phyloP scores from a whole-genome alignment of 2,113 vertebrate genomes.

The Carlito syrichta region DNA sequence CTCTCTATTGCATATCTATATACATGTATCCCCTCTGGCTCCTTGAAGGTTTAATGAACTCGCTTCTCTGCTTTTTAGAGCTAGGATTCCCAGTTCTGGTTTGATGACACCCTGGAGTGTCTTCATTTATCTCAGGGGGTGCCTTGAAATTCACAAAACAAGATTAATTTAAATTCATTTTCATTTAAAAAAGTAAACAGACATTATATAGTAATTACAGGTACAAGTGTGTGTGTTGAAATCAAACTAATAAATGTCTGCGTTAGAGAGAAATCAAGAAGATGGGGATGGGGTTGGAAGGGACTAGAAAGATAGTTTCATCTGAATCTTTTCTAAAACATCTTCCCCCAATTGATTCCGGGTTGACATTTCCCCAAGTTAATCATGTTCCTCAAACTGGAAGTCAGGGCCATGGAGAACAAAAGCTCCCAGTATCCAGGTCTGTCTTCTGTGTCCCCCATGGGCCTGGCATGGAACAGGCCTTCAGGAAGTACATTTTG shows the following conservation, averaged over 20 bases:
- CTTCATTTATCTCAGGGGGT: constrained; percentile 73
- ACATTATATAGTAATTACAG: constrained; percentile 72
- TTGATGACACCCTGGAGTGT: constrained; percentile 72
- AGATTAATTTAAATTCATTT: constrained; percentile 74
- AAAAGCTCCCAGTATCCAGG: background rate
- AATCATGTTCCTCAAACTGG: background rate
- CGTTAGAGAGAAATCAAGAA: constrained; percentile 55
- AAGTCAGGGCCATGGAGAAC: background rate
- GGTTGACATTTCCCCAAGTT: background rate
- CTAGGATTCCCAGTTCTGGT: constrained; percentile 38
- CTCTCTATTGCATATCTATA: background rate
- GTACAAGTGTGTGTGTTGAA: constrained; percentile 65
- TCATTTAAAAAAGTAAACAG: constrained; percentile 71
- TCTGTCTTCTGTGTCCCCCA: background rate
- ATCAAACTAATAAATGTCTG: constrained; percentile 70
- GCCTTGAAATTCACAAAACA: constrained; percentile 73
- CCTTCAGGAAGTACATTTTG: background rate
- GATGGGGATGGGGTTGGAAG: background rate
- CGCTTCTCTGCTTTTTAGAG: constrained; percentile 43
- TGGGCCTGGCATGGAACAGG: background rate
- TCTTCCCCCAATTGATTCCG: background rate
- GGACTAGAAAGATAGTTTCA: background rate
- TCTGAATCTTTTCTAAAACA: constrained; percentile 16
- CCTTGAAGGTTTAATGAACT: constrained; percentile 63
- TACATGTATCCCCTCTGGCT: constrained; percentile 39